Percentiles rank a stretch among this genome's conserved stretches.
Evolutionary conservation across 2,113 vertebrate species (phyloP).

Genomic region (Burhinus oedicnemus): DNA sequence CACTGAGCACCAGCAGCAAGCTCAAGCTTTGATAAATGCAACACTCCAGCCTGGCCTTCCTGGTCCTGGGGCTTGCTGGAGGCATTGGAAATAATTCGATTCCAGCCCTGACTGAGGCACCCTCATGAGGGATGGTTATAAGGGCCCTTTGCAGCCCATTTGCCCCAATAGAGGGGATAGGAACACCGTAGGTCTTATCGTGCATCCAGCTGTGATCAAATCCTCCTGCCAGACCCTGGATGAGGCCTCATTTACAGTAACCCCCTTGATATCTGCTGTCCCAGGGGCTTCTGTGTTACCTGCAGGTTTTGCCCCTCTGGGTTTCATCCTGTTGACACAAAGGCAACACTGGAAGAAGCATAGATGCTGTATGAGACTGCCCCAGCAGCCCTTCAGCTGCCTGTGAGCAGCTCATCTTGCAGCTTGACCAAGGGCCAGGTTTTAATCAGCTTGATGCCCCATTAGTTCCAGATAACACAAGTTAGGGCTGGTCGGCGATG

Average conservation of each 20-base stretch:
- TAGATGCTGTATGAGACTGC: not conserved
- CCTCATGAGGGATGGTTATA: not conserved
- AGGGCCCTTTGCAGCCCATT: not conserved
- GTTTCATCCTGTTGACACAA: not conserved
- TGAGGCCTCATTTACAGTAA: not conserved
- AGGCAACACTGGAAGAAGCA: not conserved
- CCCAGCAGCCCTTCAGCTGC: not conserved
- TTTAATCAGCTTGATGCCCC: not conserved
- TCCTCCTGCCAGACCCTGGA: not conserved
- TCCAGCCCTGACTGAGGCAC: rapidly evolving
- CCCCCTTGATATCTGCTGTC: not conserved
- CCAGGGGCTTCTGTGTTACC: not conserved
- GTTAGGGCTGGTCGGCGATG: not conserved
- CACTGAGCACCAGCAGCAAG: not conserved
- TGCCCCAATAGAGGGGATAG: not conserved
- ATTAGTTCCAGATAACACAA: not conserved
- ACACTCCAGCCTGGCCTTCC: not conserved
- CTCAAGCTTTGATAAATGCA: not conserved
- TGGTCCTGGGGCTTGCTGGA: not conserved
- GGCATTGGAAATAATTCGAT: not conserved
- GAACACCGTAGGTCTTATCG: not conserved
- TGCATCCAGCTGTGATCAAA: not conserved
- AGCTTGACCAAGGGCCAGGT: not conserved
- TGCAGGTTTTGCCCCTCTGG: not conserved
- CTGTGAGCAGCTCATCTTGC: not conserved